Conservation (phyloP, 2,113 vertebrate genomes). For the Anguilla rostrata region DNA sequence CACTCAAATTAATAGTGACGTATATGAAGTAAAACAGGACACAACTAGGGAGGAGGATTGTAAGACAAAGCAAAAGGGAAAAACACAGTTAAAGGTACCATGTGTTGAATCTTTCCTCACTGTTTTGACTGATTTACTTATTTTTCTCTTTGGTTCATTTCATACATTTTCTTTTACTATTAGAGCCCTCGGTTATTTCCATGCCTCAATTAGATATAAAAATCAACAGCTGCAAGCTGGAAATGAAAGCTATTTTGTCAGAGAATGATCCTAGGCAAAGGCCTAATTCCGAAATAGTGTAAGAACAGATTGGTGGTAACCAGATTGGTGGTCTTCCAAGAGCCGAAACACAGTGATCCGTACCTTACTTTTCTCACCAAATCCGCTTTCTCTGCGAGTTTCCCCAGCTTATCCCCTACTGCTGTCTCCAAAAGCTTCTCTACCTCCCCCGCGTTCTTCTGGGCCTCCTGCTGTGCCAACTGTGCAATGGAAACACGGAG, state of each 20-base stretch:
- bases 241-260: no score
- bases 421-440: conserved; percentile 50
- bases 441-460: conserved; percentile 52
- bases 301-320: no score
- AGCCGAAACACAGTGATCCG: background rate
- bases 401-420: conserved; percentile 52
- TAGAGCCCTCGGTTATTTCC: no score
- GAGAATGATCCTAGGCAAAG: no score
- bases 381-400: conserved; percentile 63
- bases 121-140: background rate
- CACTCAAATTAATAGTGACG: background rate
- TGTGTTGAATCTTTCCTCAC: background rate
- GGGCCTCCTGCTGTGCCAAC: conserved; percentile 60
- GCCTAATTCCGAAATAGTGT: no score
- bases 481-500: conserved; percentile 45
- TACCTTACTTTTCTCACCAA: conserved; percentile 60
- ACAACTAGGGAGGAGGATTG: background rate
- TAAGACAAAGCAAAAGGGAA: background rate
- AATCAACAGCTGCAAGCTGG: no score
- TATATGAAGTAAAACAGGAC: background rate
- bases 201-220: no score
- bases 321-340: no score
- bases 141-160: no score
- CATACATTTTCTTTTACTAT: no score
- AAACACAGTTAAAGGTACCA: background rate